phyloP scores from a whole-genome alignment of 2,113 vertebrate genomes.

The Callospermophilus lateralis region DNA sequence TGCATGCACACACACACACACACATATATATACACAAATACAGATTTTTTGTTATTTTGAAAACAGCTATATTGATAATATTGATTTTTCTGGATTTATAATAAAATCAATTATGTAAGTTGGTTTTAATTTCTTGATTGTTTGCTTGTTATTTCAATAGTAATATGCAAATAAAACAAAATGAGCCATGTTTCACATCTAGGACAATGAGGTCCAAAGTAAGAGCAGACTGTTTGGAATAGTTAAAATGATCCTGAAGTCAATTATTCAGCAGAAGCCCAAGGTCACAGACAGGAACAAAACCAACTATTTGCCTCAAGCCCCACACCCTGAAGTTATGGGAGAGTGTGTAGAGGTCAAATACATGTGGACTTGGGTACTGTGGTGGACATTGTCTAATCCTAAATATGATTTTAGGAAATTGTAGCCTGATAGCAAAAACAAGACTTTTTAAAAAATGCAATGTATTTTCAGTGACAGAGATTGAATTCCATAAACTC shows the following conservation, averaged over 20 bases:
- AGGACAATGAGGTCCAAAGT: not conserved
- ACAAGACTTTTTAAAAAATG: not conserved
- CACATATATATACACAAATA: not conserved
- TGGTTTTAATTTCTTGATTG: not conserved
- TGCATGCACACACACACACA: too few species aligned
- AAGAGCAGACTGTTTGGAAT: not conserved
- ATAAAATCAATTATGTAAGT: not conserved
- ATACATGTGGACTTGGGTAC: fast-evolving
- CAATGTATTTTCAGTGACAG: not conserved
- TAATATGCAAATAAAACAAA: not conserved
- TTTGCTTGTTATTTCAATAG: not conserved
- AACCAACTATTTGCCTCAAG: not conserved
- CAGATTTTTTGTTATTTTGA: not conserved
- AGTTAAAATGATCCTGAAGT: not conserved
- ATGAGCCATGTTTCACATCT: not conserved
- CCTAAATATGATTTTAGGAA: not conserved
- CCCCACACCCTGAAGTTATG: not conserved
- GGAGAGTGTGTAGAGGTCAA: not conserved
- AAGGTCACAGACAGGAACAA: not conserved
- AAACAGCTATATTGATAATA: not conserved
- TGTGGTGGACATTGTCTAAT: not conserved
- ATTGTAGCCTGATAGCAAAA: not conserved
- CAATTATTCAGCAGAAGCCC: not conserved
- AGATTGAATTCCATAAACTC: not conserved
- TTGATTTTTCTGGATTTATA: not conserved